These are phyloP conservation scores for Corydoras maculifer DNA, from an alignment of 2,113 vertebrate species.

Conservation along the genomic window DNA sequence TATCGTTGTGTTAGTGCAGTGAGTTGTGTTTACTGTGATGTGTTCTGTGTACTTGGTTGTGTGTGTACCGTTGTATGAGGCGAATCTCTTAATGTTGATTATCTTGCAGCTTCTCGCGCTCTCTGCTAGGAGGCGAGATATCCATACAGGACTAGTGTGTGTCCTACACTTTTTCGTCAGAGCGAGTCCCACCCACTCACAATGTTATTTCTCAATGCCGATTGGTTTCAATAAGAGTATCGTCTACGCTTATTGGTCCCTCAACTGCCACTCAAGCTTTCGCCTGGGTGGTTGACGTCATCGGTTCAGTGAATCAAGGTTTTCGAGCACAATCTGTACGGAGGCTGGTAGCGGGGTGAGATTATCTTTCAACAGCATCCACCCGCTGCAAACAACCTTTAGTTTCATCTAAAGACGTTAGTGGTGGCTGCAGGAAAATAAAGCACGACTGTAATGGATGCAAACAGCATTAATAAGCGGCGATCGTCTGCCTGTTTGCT, in stretches of 20 bases:
- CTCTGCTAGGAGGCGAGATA: not conserved
- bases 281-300: constrained; percentile 69
- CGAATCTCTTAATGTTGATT: constrained; percentile 28
- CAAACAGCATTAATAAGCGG: constrained; percentile 50
- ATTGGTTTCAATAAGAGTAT: constrained; percentile 48
- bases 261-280: constrained; percentile 40
- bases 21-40: no score
- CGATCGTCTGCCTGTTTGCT: constrained; percentile 49
- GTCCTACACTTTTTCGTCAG: constrained; percentile 76
- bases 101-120: no score
- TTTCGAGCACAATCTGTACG: constrained; percentile 54
- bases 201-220: not conserved
- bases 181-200: constrained; percentile 1
- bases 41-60: no score
- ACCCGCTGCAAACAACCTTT: not conserved
- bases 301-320: constrained; percentile 66
- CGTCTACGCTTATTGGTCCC: constrained; percentile 46
- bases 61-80: no score
- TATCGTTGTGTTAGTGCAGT: no score
- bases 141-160: constrained; percentile 49
- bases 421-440: constrained; percentile 29
- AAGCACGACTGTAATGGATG: constrained; percentile 61
- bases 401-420: not conserved
- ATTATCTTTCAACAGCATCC: constrained; percentile 33
- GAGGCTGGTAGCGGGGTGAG: constrained; percentile 42